Percentiles rank a stretch among this genome's conserved stretches.
phyloP scores from a whole-genome alignment of 2,113 vertebrate species.

The Ia io region DNA sequence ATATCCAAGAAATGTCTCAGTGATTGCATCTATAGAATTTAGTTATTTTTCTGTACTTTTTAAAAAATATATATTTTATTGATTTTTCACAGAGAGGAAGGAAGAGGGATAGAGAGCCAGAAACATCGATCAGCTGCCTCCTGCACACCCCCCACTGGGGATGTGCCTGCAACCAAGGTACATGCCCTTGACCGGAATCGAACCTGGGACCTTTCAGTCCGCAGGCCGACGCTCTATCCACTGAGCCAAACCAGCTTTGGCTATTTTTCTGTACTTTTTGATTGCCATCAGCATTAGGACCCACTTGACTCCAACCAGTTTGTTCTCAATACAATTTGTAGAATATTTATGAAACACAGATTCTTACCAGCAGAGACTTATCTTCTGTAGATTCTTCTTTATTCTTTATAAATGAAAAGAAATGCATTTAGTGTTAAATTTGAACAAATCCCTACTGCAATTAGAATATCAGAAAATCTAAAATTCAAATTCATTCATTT shows the following conservation, averaged over 20 bases:
- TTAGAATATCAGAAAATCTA: background rate
- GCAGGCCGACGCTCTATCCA: too few relatives aligned
- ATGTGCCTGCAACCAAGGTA: too few relatives aligned
- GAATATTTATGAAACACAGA: background rate
- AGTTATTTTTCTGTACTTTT: background rate
- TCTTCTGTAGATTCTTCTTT: slow-evolving; percentile 40
- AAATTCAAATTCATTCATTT: background rate
- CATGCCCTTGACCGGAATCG: too few relatives aligned
- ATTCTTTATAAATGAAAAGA: slow-evolving; percentile 44
- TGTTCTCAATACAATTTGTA: background rate
- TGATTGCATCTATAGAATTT: background rate
- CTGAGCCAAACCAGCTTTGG: too few relatives aligned
- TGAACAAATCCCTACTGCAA: background rate
- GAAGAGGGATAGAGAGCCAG: too few relatives aligned
- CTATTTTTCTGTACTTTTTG: background rate
- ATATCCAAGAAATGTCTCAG: background rate
- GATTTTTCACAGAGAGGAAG: too few relatives aligned
- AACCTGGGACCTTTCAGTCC: too few relatives aligned
- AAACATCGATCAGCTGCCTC: too few relatives aligned
- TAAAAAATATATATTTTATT: too few relatives aligned
- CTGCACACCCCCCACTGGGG: too few relatives aligned
- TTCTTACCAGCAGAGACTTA: slow-evolving; percentile 56
- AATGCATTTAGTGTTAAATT: slow-evolving; percentile 5
- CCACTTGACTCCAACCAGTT: background rate
- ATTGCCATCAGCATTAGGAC: background rate